These are phyloP conservation scores for Rhizomys pruinosus DNA, from an alignment of 2,113 vertebrate genomes.

Conservation along the genomic window DNA sequence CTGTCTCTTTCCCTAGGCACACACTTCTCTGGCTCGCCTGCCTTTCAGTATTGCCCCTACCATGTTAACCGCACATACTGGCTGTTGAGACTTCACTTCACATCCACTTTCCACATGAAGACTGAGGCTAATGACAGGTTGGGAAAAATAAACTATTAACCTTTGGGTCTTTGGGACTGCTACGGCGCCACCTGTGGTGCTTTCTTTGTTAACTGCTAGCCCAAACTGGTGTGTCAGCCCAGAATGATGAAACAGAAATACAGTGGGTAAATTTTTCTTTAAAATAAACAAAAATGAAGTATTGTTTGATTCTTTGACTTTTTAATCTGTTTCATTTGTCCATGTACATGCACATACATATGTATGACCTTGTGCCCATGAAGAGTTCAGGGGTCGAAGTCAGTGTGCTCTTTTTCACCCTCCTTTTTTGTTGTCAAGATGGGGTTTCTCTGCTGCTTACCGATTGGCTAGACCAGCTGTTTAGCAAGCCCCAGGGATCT, in stretches of 20 bases:
- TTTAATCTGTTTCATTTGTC: constrained; percentile 48
- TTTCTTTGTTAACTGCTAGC: constrained; percentile 64
- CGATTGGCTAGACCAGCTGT: neutral
- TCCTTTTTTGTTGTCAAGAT: neutral
- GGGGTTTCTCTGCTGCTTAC: neutral
- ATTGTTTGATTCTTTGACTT: constrained; percentile 58
- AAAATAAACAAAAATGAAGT: constrained; percentile 70
- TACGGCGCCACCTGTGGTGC: neutral
- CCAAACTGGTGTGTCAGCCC: constrained; percentile 46
- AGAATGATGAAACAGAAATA: neutral
- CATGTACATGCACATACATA: too few species aligned
- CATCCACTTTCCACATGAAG: constrained; percentile 54
- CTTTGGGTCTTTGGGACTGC: neutral
- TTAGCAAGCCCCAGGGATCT: neutral
- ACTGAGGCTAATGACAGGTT: neutral
- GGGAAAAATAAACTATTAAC: neutral
- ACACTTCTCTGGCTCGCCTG: neutral
- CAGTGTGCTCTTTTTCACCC: neutral
- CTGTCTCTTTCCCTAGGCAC: constrained; percentile 19
- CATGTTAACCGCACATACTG: constrained; percentile 24
- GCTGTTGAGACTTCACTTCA: constrained; percentile 67
- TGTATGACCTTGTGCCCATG: too few species aligned
- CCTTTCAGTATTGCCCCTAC: neutral
- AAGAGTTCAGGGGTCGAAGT: neutral
- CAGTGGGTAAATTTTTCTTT: constrained; percentile 66